These are phyloP conservation scores for Athetis lepigone DNA, from an alignment of 2,888 invertebrate species.

Conservation along the genomic window DNA sequence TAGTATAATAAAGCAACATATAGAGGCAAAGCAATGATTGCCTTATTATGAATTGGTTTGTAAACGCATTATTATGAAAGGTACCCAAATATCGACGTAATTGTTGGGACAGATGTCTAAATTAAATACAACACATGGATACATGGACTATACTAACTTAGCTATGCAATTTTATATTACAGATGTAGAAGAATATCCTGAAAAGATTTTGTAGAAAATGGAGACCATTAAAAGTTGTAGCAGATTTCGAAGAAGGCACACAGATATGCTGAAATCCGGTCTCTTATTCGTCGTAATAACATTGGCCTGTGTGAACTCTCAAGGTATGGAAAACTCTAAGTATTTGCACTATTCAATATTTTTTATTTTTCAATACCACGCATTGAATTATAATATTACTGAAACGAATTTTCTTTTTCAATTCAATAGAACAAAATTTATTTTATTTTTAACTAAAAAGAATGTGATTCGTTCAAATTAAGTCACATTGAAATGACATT, in stretches of 20 bases:
- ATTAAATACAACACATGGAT: no score
- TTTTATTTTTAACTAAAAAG: conserved; percentile 40
- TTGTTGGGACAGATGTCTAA: no score
- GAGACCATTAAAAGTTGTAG: conserved; percentile 55
- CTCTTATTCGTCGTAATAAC: conserved; percentile 70
- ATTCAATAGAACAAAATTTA: conserved; percentile 23
- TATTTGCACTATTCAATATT: not conserved
- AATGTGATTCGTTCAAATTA: conserved; percentile 41
- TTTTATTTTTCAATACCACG: not conserved
- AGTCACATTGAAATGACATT: conserved; percentile 53
- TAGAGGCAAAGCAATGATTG: not conserved
- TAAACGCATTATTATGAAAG: no score
- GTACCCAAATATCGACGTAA: no score
- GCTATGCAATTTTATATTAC: conserved; percentile 40
- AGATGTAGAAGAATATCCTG: conserved; percentile 49
- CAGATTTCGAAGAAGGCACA: conserved; percentile 54
- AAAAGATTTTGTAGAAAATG: conserved; percentile 51
- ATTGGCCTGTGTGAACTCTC: conserved; percentile 78
- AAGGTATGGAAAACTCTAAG: conserved; percentile 73
- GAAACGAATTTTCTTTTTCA: conserved; percentile 1
- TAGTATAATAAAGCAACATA: not conserved
- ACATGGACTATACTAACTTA: no score
- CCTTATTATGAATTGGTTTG: not conserved
- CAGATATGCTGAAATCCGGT: conserved; percentile 71
- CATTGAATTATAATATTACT: conserved; percentile 4